Base-by-base conservation (phyloP, 2,113 vertebrate genomes). In the Saguinus imperator region DNA sequence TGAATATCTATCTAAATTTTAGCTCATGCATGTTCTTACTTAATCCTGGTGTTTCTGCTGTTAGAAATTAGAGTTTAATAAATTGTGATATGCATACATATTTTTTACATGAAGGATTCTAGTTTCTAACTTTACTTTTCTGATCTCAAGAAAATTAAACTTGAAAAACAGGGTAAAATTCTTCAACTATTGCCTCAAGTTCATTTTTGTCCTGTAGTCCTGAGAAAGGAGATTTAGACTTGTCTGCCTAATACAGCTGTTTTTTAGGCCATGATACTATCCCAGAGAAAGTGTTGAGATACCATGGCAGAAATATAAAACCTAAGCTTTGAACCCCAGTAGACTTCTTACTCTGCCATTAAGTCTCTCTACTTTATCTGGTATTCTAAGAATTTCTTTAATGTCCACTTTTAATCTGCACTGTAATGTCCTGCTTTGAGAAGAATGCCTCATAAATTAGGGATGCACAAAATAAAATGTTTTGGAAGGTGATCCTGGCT, bases 151-250 rank as follows among this genome's bases (percentile, higher is more conserved):
- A 66, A 82, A 85, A 50, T 87, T 76, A 73, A 96, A 94, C 79
- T 94, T 32, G 50, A 79, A 83, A 95, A 97, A 94, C 84, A 97
- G 90, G 94, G 95, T 90, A 95, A 73, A 94, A 88, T 32, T 89
- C 21, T 96, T 84, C 84, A 93, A 57, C 76, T 88, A 8, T 87
- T 88, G 91, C 86, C 66, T 92, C 87, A 95, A 83, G 52, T 84
- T 85, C 45, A 57, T 32, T 45, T 90, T 88, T n/a, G 29, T 80
- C 29, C 68, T 96, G 0, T 83, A 80, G 43, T 77, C 45, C 82
- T 92, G 50, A 88, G n/a, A 95, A 92, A 89, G 37, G 23, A 87
- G 10, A 75, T 88, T 88, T 70, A 58, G 10, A 82, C 23, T 94
- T 95, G 35, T 88, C 72, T 94, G 23, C 32, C n/a, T 80, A 10